Conservation (phyloP, 2,888 invertebrate species). For the Oeneis ivallda region DNA sequence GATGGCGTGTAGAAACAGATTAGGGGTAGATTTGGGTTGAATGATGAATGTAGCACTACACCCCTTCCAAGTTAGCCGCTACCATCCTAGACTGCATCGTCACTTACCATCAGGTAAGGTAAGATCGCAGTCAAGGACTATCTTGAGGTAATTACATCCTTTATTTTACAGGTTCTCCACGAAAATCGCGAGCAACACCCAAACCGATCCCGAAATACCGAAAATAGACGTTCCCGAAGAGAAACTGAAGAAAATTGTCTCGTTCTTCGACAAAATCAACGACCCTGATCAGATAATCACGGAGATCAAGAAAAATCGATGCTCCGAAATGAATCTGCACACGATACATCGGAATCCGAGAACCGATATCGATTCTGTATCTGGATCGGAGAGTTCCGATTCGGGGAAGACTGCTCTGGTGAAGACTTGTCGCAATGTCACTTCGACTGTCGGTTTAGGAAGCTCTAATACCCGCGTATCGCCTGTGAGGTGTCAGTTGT, state of each 20-base stretch:
- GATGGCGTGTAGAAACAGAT: too few species aligned
- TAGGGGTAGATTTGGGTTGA: too few species aligned
- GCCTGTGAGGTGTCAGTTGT: conserved; percentile 53
- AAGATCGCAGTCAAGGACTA: too few species aligned
- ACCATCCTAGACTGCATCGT: too few species aligned
- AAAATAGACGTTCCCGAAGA: conserved; percentile 57
- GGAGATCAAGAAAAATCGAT: conserved; percentile 54
- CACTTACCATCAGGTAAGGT: too few species aligned
- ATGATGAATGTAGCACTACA: too few species aligned
- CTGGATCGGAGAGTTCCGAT: conserved; percentile 24
- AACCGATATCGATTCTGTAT: conserved; percentile 25
- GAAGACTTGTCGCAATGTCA: conserved; percentile 24
- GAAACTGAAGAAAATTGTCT: conserved; percentile 70
- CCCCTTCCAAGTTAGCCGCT: too few species aligned
- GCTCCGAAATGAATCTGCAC: conserved; percentile 53
- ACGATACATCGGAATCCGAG: conserved; percentile 36
- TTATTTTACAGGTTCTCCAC: conserved; percentile 29
- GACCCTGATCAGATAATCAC: conserved; percentile 55
- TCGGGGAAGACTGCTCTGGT: conserved; percentile 48
- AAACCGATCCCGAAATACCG: conserved; percentile 57
- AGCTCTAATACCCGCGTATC: conserved; percentile 39
- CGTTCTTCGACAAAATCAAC: conserved; percentile 68
- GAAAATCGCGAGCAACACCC: conserved; percentile 56
- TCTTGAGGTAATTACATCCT: too few species aligned
- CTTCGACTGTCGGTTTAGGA: conserved; percentile 44